Percentiles rank a stretch among this genome's conserved stretches.
Conservation (phyloP, 2,113 vertebrate species). For the Ctenodactylus gundi region DNA sequence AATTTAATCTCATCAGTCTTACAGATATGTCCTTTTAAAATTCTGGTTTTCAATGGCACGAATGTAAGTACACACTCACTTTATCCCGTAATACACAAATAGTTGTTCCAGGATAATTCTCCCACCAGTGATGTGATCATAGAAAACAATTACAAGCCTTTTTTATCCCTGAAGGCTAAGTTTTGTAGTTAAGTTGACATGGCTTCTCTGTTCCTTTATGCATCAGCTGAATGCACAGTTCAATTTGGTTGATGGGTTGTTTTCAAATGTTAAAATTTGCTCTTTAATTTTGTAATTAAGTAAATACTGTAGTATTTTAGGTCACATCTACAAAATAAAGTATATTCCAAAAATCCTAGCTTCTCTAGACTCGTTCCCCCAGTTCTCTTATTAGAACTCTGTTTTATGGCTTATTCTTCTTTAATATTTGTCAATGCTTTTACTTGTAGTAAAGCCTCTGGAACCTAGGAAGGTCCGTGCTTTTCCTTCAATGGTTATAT, state of each 20-base stretch:
- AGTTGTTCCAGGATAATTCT: neutral
- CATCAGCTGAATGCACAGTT: neutral
- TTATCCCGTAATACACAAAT: neutral
- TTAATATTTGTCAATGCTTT: neutral
- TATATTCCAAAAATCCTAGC: neutral
- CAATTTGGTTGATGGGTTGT: neutral
- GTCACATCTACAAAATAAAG: neutral
- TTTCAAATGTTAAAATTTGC: neutral
- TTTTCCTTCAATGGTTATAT: conserved; percentile 8
- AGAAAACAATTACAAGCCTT: neutral
- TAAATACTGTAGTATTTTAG: neutral
- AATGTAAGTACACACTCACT: neutral
- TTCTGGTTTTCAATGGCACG: neutral
- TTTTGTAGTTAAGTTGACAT: neutral
- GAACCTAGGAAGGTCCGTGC: conserved; percentile 7
- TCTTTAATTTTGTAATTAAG: conserved; percentile 21
- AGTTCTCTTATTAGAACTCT: neutral
- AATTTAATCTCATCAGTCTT: neutral
- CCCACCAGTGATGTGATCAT: neutral
- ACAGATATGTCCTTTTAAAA: neutral
- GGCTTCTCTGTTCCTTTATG: neutral
- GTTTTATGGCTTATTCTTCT: neutral
- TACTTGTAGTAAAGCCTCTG: neutral
- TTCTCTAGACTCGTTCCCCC: neutral
- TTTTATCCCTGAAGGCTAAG: neutral